Evolutionary conservation across 2,888 invertebrate species (phyloP), one percentile per base, ranked within the genome.

Genomic region (Galerucella calmariensis): DNA sequence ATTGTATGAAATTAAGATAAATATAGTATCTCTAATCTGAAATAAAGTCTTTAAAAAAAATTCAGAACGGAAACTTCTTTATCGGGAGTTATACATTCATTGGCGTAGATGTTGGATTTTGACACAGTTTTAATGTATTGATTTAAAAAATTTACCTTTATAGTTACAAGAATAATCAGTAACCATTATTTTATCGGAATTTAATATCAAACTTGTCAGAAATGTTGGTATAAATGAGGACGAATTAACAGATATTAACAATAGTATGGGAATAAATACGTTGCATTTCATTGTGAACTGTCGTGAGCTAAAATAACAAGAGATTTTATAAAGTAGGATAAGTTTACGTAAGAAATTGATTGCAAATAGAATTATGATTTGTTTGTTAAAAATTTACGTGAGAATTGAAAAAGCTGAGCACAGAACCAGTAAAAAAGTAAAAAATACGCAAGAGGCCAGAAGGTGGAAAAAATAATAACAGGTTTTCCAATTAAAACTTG

Each of bases 91-190:
- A 20, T 41, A 41, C 5, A 41, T 9, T 5, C 35, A 41, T 41
- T 8, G 8, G 35, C 35, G 35, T 41, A 41, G 35, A 41, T 41
- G 35, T 41, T 41, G 35, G 9, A 41, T 41, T 41, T 41, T 41
- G 8, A 9, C 9, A 9, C 9, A 41, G 35, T 1, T 41, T 41
- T 8, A 41, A 41, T 5, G 2, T 41, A 41, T 41, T 41, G 8
- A 41, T 41, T 16, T 20, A 66, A n/a, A 27, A 67, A 27, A 61
- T 67, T 69, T 77, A 83, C 83, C 81, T 53, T 66, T 78, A 66
- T 75, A 78, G 20, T 80, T 75, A 73, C 83, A 83, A 10, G 80
- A 78, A 72, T 80, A 77, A 63, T 78, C 77, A 16, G 80, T 78
- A 48, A 82, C 70, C 51, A 74, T 67, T 35, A 70, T 20, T 48